phyloP scores from a whole-genome alignment of 2,888 invertebrate genomes.

The Oscheius onirici region DNA sequence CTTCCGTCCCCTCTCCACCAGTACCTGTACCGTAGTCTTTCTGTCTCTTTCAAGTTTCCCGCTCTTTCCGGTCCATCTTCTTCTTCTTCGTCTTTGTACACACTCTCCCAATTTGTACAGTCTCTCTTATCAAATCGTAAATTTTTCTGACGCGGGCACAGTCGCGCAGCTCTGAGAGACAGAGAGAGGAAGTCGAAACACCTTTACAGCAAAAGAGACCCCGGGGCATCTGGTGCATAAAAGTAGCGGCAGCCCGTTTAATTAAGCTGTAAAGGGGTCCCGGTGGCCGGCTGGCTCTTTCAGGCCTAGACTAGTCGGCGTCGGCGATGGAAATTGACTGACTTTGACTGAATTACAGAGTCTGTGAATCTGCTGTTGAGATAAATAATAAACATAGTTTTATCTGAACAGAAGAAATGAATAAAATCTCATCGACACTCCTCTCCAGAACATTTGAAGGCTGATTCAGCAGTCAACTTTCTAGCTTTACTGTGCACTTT shows the following conservation, averaged over 20 bases:
- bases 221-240: conserved; percentile 20
- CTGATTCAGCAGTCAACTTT: too few species aligned
- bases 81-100: neutral
- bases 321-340: neutral
- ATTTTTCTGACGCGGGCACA: conserved; percentile 8
- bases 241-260: conserved; percentile 28
- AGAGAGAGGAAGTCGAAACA: conserved; percentile 8
- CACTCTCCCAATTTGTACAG: neutral
- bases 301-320: conserved; percentile 4
- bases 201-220: conserved; percentile 5
- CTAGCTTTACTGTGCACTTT: too few species aligned
- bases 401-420: too few species aligned
- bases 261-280: conserved; percentile 27
- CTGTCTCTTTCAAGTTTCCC: neutral
- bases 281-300: conserved; percentile 7
- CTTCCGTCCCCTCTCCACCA: neutral
- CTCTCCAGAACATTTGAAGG: too few species aligned
- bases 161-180: neutral
- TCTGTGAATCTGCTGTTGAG: too few species aligned
- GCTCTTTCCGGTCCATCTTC: neutral
- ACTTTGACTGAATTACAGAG: too few species aligned
- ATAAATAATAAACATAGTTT: too few species aligned
- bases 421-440: too few species aligned
- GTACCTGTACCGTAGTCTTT: neutral
- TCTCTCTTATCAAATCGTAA: conserved; percentile 25